These are phyloP conservation scores for Sphaeramia orbicularis DNA, from an alignment of 2,797 vertebrate genomes.

Conservation along the genomic window DNA sequence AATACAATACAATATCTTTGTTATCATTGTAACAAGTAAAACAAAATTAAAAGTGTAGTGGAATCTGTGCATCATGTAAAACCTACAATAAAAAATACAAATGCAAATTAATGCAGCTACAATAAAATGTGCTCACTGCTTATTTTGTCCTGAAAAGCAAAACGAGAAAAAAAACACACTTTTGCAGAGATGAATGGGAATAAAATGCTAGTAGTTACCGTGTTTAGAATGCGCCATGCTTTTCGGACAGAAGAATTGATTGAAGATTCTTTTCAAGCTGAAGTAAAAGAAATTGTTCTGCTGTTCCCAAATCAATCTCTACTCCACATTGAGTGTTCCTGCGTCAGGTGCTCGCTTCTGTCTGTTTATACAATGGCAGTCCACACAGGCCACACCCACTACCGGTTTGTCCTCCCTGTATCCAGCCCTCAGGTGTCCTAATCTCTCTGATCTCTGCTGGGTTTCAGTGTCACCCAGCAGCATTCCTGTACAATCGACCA, in stretches of 20 bases:
- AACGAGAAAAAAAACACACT: neutral
- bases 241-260: no score
- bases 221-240: constrained; percentile 47
- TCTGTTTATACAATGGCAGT: constrained; percentile 22
- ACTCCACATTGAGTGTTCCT: neutral
- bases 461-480: constrained; percentile 3
- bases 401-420: constrained; percentile 28
- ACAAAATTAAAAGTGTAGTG: no score
- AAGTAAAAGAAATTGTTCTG: neutral
- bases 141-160: neutral
- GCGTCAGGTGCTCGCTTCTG: neutral
- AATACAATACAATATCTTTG: no score
- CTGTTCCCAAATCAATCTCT: neutral
- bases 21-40: no score
- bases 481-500: constrained; percentile 20
- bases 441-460: constrained; percentile 28
- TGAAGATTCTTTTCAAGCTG: neutral
- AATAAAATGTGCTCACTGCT: neutral
- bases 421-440: constrained; percentile 11
- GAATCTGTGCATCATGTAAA: no score
- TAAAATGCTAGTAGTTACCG: constrained; percentile 45
- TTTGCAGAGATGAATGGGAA: constrained; percentile 4
- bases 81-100: no score
- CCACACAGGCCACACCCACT: constrained; percentile 54
- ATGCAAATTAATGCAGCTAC: no score